Evolutionary conservation across 2,888 invertebrate species (phyloP), one percentile per base, ranked within the genome.

Genomic region (Geotrupes spiniger): DNA sequence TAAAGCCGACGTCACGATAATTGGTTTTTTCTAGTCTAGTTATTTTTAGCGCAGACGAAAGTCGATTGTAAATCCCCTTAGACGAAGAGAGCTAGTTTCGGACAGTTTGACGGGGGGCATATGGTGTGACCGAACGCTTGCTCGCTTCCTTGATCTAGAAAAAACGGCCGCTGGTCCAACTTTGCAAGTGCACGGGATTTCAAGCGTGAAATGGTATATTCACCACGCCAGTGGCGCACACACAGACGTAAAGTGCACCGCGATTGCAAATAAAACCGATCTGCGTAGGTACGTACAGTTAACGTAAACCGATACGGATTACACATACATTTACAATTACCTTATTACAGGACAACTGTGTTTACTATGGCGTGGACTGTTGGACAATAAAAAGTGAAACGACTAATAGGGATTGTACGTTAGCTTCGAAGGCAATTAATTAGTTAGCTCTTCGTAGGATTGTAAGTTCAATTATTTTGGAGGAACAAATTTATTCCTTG

Each of bases 151-250:
- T 36, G 46, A 52, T 42, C 42, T 48, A 12, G 14, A 28, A 40
- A 38, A 33, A 40, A 46, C 21, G 15, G 27, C 15, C 33, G 44
- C 36, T 31, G 25, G 28, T 39, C 27, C 11, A 29, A 42, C 16
- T 27, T 10, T 27, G 28, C 36, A 42, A 43, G 49, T 51, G 53
- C 55, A 52, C 50, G 53, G 47, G 52, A 51, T 49, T 50, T 54
- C 48, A 46, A 56, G 45, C 56, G 56, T 56, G 56, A 56, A 56
- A 56, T 56, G 52, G 52, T 54, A 54, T 56, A 54, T 54, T 56
- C 52, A 56, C 53, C 51, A 49, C 48, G 50, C 36, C 52, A 45
- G 49, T 33, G 49, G 36, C 36, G 43, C 31, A 33, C 33, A 33
- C 11, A 14, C 33, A 33, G 33, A 12, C 9, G 12, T 14, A 33